Conservation (phyloP, 2,888 invertebrate genomes). For the Tachina lurida region DNA sequence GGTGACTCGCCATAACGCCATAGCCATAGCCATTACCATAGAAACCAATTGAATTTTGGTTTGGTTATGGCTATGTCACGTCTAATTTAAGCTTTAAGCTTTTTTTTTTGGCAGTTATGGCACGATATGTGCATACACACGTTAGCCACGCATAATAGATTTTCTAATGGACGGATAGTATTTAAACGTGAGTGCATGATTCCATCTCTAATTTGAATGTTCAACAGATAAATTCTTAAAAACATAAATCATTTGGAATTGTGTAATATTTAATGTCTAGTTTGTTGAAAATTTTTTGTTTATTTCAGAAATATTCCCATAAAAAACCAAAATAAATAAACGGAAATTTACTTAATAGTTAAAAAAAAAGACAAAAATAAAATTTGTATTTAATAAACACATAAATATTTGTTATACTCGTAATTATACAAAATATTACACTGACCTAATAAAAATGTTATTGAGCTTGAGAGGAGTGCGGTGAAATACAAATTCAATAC, state of each 20-base stretch:
- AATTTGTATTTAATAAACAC: background rate
- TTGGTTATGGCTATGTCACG: too few relatives aligned
- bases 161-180: too few relatives aligned
- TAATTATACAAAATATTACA: slow-evolving; percentile 6
- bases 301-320: background rate
- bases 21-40: too few relatives aligned
- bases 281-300: background rate
- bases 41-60: too few relatives aligned
- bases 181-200: too few relatives aligned
- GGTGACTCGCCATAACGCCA: too few relatives aligned
- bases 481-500: background rate
- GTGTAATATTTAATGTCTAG: background rate
- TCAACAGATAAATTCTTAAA: slow-evolving; percentile 9
- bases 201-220: background rate
- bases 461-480: slow-evolving; percentile 27
- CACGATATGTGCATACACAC: too few relatives aligned
- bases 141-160: too few relatives aligned
- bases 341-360: background rate
- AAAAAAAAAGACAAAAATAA: background rate
- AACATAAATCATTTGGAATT: slow-evolving; percentile 32
- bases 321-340: background rate
- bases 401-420: slow-evolving; percentile 8
- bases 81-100: too few relatives aligned
- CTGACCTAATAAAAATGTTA: slow-evolving; percentile 53
- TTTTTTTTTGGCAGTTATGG: too few relatives aligned